Evolutionary conservation across 2,113 vertebrate species (phyloP).

Genomic region (Excalfactoria chinensis): DNA sequence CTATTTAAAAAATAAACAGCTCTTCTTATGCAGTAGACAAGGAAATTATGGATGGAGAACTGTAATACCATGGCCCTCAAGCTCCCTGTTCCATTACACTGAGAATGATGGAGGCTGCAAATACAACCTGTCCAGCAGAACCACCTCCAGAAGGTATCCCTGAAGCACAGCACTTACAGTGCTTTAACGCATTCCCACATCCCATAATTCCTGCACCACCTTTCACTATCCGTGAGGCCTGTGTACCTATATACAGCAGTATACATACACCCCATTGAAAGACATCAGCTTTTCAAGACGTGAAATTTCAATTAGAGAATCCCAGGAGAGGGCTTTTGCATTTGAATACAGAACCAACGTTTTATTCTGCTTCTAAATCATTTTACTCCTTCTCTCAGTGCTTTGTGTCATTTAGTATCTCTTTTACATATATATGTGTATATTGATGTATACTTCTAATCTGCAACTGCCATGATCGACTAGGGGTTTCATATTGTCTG

Average conservation of each 20-base stretch:
- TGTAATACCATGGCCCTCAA: background rate
- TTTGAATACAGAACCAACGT: slow-evolving; percentile 47
- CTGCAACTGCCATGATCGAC: background rate
- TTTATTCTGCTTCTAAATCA: slow-evolving; percentile 31
- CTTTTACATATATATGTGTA: background rate
- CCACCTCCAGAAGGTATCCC: background rate
- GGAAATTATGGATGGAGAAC: background rate
- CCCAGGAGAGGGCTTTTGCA: background rate
- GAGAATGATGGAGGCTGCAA: background rate
- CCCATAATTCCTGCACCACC: background rate
- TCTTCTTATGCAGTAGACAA: background rate
- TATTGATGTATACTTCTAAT: slow-evolving; percentile 17
- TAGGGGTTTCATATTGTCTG: slow-evolving; percentile 29
- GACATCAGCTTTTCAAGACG: background rate
- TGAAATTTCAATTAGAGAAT: slow-evolving; percentile 41
- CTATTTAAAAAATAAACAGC: background rate
- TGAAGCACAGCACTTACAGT: background rate
- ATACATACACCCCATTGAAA: background rate
- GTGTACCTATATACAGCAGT: background rate
- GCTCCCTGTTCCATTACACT: background rate
- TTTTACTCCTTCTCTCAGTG: slow-evolving; percentile 6
- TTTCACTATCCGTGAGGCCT: background rate
- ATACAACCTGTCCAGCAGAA: background rate
- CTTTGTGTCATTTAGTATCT: slow-evolving; percentile 48
- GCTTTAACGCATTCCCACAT: background rate